Evolutionary conservation across 2,797 vertebrate genomes (phyloP), one percentile per base, ranked within the genome.

Genomic region (Gephyroberyx darwinii): DNA sequence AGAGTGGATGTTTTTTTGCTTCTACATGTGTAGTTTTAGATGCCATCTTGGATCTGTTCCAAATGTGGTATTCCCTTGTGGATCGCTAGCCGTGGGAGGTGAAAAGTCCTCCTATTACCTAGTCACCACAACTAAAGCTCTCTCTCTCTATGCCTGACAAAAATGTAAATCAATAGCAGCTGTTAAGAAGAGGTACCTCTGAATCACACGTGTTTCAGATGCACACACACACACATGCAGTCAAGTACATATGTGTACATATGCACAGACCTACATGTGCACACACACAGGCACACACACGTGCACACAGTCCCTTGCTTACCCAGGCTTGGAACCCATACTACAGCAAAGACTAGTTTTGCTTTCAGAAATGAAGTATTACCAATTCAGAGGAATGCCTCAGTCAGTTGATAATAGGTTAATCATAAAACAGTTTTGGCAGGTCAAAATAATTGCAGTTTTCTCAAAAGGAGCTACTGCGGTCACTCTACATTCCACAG

Each of bases 131-230:
- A n/a, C 37, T 20, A 47, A 22, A 43, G 31, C 59, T 19, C 13
- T 48, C 8, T 20, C 17, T 59, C 35, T 17, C 53, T 30, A 22
- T 17, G 45, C 75, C 74, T 51, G 53, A 80, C 74, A 88, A 84
- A 85, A 85, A 83, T 84, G 81, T 89, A 82, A 88, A 91, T 89
- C 73, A 88, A 82, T 81, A 89, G 86, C 90, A 90, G 83, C 84
- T 89, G 90, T 81, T 45, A 62, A 65, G 37, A 71, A 35, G 22
- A 22, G 81, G 10, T 55, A 67, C 67, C 70, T 78, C 69, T 76
- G 82, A 83, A 84, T 53, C 75, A 78, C 81, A 78, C 45, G 39
- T 71, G 69, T 73, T 57, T 54, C 51, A 58, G 43, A 78, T 51
- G 55, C 60, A 74, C 64, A 80, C 33, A 65, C 48, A 73, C 64